Evolutionary conservation across 2,888 invertebrate genomes (phyloP), one percentile per base, ranked within the genome.

Genomic region (Andrena trimmerana): DNA sequence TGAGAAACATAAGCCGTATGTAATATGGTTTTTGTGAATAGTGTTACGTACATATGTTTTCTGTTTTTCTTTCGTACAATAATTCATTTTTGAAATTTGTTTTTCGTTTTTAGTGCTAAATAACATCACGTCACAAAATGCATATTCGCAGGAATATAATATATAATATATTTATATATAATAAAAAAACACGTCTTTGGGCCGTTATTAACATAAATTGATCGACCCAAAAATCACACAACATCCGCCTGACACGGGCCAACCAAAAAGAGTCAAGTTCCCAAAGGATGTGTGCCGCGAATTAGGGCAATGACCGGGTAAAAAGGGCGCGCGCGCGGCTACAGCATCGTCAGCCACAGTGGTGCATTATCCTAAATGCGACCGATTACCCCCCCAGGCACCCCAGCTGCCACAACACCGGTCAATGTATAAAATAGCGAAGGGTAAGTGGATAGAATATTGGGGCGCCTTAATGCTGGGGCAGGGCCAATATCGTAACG

Each of bases 131-230:
- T 96, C 96, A 96, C 96, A 96, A 96, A 96, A 96, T 89, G 88
- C 89, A 89, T 89, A 89, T 89, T 85, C 89, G 89, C 86, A 88
- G 96, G 96, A 96, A 96, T 96, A 96, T 96, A 96, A 96, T 96
- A 96, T 96, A 96, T 96, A 96, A 96, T 96, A 96, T 96, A 96
- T 96, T 96, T 96, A 96, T 94, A 95, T 95, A 92, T 92, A 93
- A 93, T 93, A 91, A 92, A 93, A 88, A 91, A 92, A 92, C 91
- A 92, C 90, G 91, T 91, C 84, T 90, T 90, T 84, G 92, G 92
- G 90, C 87, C 91, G 88, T 90, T 90, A 90, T 91, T 91, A 92
- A 92, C 90, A 91, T 92, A 90, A 93, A 93, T 91, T 89, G 89
- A 90, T 89, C 88, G 91, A 90, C 92, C 92, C 92, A 90, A 90